Base-by-base conservation (phyloP, 2,888 invertebrate genomes). In the Myopa tessellatipennis region DNA sequence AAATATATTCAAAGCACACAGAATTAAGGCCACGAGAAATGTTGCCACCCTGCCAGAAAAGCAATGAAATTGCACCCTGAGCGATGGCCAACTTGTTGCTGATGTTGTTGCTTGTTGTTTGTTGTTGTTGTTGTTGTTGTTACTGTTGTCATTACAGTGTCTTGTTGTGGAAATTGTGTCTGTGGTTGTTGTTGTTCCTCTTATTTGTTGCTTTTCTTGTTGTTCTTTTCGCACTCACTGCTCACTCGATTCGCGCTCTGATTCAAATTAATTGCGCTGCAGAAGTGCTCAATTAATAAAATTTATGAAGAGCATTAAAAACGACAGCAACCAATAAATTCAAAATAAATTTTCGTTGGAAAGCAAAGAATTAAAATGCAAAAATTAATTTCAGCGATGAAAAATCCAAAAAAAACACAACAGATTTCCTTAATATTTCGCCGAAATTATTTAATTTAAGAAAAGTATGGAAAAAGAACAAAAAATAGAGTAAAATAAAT, bases 251-350 rank as follows among this genome's bases (percentile, higher is more conserved):
- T 8, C 50, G 10, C 8, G 50, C 50, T 50, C 34, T 34, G 45
- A 68, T 52, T 18, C 38, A 70, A 77, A 74, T 77, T 69, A 77
- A 74, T 74, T 12, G 45, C 63, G n/a, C 36, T 74, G 73, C 63
- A 34, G 52, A 50, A 45, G 73, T 63, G 34, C 18, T 26, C 73
- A 74, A 74, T 74, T 74, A 74, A 74, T 36, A 63, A 63, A 74
- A 74, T 63, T 74, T 63, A 74, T 74, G 26, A 61, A 71, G 60
- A 72, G 60, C 60, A 72, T 72, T 61, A 72, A 72, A 61, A 71
- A 45, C 2, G 26, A 61, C 26, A 72, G 60, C 26, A 63, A 63
- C 18, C 18, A 7, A 63, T 12, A 63, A 63, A 10, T 50, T 50
- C 61, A 72, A 61, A 61, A 26, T 58, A 55, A 58, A 58, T 71